Evolutionary conservation across 2,113 vertebrate genomes (phyloP).

Genomic region (Heloderma charlesbogerti): DNA sequence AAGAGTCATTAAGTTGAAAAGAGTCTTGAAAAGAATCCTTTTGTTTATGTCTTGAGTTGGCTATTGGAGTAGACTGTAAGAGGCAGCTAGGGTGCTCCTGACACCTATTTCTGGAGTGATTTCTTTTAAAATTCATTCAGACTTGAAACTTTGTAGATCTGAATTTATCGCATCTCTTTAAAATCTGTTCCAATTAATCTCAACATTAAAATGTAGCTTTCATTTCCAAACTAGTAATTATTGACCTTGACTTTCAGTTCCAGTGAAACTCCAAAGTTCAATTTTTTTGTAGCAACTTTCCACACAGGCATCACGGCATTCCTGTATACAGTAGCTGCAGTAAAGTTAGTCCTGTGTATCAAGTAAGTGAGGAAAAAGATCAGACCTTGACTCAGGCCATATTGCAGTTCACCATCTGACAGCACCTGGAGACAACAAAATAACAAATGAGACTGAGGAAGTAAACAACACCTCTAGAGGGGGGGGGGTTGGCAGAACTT

Average conservation of each 20-base stretch:
- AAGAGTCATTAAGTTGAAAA: no score
- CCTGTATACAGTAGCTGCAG: background rate
- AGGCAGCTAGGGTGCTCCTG: no score
- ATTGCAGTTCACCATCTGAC: background rate
- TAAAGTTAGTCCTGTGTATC: background rate
- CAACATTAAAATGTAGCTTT: background rate
- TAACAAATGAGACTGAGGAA: background rate
- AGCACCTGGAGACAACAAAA: background rate
- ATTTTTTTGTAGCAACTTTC: background rate
- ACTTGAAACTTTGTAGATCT: background rate
- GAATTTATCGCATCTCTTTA: background rate
- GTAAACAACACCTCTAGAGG: background rate
- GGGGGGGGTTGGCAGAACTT: no score
- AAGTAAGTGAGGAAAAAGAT: background rate
- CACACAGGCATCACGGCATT: background rate
- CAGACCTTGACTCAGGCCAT: background rate
- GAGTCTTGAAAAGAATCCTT: no score
- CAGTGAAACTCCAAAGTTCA: background rate
- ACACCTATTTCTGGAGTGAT: background rate
- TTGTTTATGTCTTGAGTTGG: no score
- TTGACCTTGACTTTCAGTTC: background rate
- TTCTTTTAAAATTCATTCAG: background rate
- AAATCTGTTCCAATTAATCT: slow-evolving; percentile 3
- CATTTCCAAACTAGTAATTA: background rate
- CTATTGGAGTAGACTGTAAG: no score